phyloP scores from a whole-genome alignment of 2,888 invertebrate genomes.

The Yponomeuta sedellus region DNA sequence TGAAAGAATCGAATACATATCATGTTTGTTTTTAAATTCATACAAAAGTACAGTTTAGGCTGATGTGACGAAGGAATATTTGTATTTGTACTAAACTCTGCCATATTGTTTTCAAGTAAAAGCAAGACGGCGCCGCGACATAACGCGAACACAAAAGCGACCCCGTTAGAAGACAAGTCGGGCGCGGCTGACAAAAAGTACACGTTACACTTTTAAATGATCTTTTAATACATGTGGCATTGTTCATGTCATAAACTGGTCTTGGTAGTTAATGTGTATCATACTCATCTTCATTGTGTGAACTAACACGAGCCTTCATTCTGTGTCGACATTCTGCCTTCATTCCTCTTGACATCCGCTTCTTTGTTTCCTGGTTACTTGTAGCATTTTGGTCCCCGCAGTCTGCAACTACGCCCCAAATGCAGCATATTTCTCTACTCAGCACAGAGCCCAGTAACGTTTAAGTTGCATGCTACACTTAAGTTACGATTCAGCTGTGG shows the following conservation, averaged over 20 bases:
- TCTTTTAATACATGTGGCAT: slow-evolving; percentile 44
- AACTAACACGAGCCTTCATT: slow-evolving; percentile 57
- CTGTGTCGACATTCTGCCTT: slow-evolving; percentile 43
- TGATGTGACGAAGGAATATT: neutral
- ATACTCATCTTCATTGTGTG: slow-evolving; percentile 60
- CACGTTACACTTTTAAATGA: slow-evolving; percentile 41
- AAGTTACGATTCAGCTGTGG: neutral
- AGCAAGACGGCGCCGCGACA: slow-evolving; percentile 58
- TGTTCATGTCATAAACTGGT: slow-evolving; percentile 52
- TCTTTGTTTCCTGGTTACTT: slow-evolving; percentile 59
- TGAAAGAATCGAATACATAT: neutral
- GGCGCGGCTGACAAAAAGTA: slow-evolving; percentile 47
- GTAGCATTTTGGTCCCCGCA: slow-evolving; percentile 64
- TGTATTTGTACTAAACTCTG: slow-evolving; percentile 6
- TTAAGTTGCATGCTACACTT: slow-evolving; percentile 60
- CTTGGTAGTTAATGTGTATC: slow-evolving; percentile 64
- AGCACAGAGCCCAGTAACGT: slow-evolving; percentile 47
- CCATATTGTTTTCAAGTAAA: slow-evolving; percentile 66
- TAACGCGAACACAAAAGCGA: slow-evolving; percentile 48
- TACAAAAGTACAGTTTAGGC: neutral
- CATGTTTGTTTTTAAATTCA: neutral
- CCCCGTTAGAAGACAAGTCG: slow-evolving; percentile 42
- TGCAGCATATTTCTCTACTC: slow-evolving; percentile 51
- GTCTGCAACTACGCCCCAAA: slow-evolving; percentile 40
- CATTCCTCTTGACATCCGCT: slow-evolving; percentile 54